Evolutionary conservation across 2,888 invertebrate genomes (phyloP).

Genomic region (Odontothrips loti): DNA sequence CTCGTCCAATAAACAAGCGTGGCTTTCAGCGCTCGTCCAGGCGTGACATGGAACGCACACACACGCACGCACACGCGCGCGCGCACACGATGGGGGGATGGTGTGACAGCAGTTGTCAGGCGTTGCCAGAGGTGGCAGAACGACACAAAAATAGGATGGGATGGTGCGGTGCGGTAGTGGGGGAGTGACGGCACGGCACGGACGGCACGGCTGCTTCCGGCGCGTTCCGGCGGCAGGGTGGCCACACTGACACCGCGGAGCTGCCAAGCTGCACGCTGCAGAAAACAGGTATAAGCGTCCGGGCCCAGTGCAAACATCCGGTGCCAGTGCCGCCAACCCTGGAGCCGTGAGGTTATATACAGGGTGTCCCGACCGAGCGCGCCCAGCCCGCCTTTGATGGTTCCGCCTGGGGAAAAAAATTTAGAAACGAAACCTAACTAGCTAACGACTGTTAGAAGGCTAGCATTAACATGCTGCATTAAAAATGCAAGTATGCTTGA

Average conservation of each 20-base stretch:
- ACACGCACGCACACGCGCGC: background rate
- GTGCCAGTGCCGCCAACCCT: no score
- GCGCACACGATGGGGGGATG: background rate
- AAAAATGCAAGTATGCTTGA: no score
- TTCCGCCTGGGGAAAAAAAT: no score
- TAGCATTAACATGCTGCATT: no score
- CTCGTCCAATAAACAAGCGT: background rate
- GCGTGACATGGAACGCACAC: background rate
- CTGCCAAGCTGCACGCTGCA: background rate
- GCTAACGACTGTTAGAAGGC: no score
- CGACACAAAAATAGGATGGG: background rate
- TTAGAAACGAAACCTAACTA: no score
- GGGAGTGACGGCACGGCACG: background rate
- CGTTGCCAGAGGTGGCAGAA: no score
- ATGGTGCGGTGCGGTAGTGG: no score
- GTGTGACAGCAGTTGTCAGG: background rate
- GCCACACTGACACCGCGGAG: background rate
- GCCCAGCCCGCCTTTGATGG: no score
- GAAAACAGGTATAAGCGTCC: background rate
- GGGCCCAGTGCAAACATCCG: constrained; percentile 3
- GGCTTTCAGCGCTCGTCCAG: constrained; percentile 20
- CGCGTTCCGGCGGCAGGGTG: background rate
- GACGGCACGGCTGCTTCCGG: no score
- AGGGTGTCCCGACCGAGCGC: no score
- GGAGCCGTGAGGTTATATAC: no score